Evolutionary conservation across 2,888 invertebrate genomes (phyloP).

Genomic region (Dioctria rufipes): DNA sequence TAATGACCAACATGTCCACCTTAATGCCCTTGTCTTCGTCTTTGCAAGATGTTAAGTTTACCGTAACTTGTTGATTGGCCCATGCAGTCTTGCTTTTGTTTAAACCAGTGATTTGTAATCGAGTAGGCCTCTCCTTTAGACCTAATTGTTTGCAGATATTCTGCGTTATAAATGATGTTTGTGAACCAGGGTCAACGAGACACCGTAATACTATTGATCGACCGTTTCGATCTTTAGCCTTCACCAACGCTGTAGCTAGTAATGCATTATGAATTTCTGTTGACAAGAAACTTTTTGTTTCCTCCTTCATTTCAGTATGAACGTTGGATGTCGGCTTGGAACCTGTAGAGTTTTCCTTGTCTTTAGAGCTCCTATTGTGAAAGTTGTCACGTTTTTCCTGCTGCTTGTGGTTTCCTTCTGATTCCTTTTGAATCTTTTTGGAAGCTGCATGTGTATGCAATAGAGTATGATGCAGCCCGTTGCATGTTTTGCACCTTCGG

Average conservation of each 20-base stretch:
- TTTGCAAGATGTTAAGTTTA: too few species aligned
- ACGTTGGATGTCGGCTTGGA: background rate
- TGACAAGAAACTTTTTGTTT: background rate
- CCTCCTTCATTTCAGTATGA: background rate
- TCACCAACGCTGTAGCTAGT: background rate
- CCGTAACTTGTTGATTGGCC: background rate
- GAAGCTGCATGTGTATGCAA: background rate
- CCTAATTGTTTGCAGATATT: background rate
- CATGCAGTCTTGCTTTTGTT: background rate
- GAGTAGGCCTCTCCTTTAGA: background rate
- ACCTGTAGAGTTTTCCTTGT: background rate
- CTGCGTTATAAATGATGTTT: background rate
- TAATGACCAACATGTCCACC: too few species aligned
- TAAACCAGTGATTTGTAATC: background rate
- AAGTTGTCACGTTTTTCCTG: background rate
- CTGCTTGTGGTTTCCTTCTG: background rate
- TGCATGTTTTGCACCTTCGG: background rate
- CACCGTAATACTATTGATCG: background rate
- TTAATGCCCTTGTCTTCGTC: too few species aligned
- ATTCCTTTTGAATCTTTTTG: too few species aligned
- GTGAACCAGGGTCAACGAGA: background rate
- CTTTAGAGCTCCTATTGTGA: background rate
- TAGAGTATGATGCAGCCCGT: background rate
- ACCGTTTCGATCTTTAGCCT: too few species aligned
- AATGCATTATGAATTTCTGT: background rate